Evolutionary conservation across 2,797 vertebrate species (phyloP), one percentile per base, ranked within the genome.

Genomic region (Platyrinchus mystaceus): DNA sequence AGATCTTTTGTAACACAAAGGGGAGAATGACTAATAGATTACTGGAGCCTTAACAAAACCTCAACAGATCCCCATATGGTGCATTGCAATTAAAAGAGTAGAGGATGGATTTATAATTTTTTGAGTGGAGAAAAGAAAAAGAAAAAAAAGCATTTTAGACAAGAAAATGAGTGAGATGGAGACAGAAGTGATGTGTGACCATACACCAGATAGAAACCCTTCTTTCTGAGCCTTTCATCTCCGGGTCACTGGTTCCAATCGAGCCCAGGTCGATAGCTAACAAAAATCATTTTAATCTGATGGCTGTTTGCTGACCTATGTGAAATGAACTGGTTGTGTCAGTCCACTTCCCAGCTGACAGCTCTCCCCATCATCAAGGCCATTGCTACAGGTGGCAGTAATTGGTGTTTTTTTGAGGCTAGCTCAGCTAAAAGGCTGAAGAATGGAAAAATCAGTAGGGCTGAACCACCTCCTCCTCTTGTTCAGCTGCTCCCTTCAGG

Each of bases 271-370:
- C 89, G 92, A 96, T 95, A 93, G 96, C 1, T 66, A 97, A 97
- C 96, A 97, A 97, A 97, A 97, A 97, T 96, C 94, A 97, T 97
- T 97, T 97, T 97, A 95, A 96, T 96, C 96, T 95, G 86, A 95
- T 97, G 95, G 91, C 91, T 97, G 94, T 96, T 97, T 97, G 96
- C 94, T 97, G 96, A 97, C 96, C 96, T 97, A 92, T 97, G 95
- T 95, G 96, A 97, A 96, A 95, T 97, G 93, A 96, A 94, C 95
- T 96, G 94, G 93, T 96, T 97, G 84, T 96, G 94, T 93, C 92
- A 96, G 94, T 93, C 96, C 95, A 95, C 96, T 96, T 95, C 86
- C 94, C 95, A 92, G 95, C 93, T 95, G 96, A 96, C 94, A 97
- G 95, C 87, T 96, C 84, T 97, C 94, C 84, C 87, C 71, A 58